Evolutionary conservation across 2,797 vertebrate species (phyloP), one percentile per base, ranked within the genome.

Genomic region (Picus viridis): DNA sequence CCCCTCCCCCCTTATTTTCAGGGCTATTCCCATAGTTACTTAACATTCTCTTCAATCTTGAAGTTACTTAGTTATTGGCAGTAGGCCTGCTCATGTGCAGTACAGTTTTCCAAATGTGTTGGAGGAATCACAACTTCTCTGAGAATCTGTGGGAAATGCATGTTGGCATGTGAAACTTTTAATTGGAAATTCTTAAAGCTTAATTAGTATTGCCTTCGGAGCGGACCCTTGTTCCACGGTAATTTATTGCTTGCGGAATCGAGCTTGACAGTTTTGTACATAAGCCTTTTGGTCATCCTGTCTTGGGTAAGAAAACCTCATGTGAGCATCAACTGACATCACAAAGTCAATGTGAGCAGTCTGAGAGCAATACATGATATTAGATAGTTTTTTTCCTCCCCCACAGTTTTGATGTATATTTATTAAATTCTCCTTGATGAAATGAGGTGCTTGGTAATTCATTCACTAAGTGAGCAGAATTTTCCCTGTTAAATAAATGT

Each of bases 151-250:
- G 63, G 53, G 47, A 88, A 72, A 45, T 53, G 20, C 0, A 0
- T n/a, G 34, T 62, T 86, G 47, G 41, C 0, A 0, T 70, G 24
- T 75, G 69, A 75, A 75, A 81, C 22, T 71, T 19, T 73, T 92
- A 69, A 90, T 92, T 92, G 74, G 36, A 53, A 87, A 81, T 65
- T 68, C 58, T 83, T 80, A 84, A 63, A 72, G 39, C 14, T 87
- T 89, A 78, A 87, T 89, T 94, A 73, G 65, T 88, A 69, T 80
- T 92, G 19, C 19, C 34, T 72, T 90, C 77, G 85, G 65, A 92
- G 56, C 57, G 20, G 39, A 61, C 72, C 19, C 53, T 72, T 13
- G 10, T 88, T 80, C 49, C 62, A 30, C 23, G 7, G 3, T 75
- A 62, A 81, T 65, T 83, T 94, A 57, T 87, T 74, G 51, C 51